These are phyloP conservation scores for Eulemur coronatus DNA, from an alignment of 2,797 vertebrate species.

Conservation along the genomic window DNA sequence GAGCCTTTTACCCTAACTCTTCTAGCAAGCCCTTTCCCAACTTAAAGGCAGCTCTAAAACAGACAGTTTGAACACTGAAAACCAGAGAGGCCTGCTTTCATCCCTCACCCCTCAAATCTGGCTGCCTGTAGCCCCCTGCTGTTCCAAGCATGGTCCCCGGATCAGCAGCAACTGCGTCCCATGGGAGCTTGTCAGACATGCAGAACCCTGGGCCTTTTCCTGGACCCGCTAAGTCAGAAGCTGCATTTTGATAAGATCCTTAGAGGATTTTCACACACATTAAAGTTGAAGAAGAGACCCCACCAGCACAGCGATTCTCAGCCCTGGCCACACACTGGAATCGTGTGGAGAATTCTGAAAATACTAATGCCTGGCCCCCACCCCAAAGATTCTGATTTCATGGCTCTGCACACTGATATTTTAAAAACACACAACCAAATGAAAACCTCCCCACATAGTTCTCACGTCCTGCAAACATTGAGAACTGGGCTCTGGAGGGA, in stretches of 20 bases:
- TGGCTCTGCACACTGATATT: neutral
- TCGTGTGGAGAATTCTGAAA: neutral
- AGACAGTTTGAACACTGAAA: neutral
- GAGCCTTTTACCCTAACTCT: neutral
- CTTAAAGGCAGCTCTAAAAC: neutral
- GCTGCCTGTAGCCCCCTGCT: neutral
- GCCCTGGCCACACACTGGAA: neutral
- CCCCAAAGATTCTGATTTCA: neutral
- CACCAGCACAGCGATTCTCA: neutral
- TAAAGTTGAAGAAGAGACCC: neutral
- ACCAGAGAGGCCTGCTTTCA: neutral
- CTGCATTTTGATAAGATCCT: neutral
- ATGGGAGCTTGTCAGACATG: neutral
- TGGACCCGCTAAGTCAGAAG: neutral
- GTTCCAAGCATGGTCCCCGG: neutral
- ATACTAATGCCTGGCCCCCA: neutral
- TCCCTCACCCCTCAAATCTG: neutral
- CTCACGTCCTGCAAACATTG: neutral
- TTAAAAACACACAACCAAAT: neutral
- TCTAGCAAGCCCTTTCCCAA: neutral
- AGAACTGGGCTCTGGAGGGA: neutral
- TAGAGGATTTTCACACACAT: neutral
- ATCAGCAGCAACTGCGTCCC: neutral
- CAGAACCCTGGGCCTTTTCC: neutral
- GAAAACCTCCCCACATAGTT: neutral